A percentile compares a stretch with the other conserved stretches of the same genome.
Conservation (phyloP, 2,888 invertebrate species). For the Lamproptera curius region DNA sequence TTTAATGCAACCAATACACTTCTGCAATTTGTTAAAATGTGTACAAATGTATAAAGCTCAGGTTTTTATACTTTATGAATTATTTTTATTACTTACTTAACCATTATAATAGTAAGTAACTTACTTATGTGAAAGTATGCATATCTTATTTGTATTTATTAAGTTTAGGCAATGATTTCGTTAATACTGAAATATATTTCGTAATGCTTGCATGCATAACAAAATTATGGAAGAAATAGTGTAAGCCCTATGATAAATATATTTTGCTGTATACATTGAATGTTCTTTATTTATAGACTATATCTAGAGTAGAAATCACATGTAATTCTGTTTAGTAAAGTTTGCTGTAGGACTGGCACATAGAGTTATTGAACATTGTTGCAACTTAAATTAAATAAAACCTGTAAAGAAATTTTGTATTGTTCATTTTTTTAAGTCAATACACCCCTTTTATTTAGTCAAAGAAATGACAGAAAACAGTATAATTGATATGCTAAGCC, state of each 20-base stretch:
- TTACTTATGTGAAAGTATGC: not conserved
- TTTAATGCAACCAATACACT: constrained; percentile 29
- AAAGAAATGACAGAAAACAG: no score
- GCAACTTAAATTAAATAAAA: constrained; percentile 15
- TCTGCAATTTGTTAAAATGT: constrained; percentile 45
- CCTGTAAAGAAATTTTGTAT: not conserved
- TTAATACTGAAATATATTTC: not conserved
- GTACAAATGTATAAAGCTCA: constrained; percentile 57
- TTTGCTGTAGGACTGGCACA: constrained; percentile 17
- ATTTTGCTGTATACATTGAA: not conserved
- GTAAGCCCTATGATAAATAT: not conserved
- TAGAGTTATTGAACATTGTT: constrained; percentile 15
- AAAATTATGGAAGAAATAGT: not conserved
- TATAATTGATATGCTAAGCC: no score
- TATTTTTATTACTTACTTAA: not conserved
- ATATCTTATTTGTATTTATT: not conserved
- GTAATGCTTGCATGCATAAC: not conserved
- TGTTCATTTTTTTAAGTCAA: not conserved
- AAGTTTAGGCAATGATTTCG: not conserved
- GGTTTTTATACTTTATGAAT: constrained; percentile 18
- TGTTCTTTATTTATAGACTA: not conserved
- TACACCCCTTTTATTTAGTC: no score
- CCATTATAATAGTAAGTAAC: not conserved
- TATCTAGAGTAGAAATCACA: not conserved
- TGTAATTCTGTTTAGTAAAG: constrained; percentile 1